Base-by-base conservation (phyloP, 2,888 invertebrate genomes). In the Lycocerus yunnanus region DNA sequence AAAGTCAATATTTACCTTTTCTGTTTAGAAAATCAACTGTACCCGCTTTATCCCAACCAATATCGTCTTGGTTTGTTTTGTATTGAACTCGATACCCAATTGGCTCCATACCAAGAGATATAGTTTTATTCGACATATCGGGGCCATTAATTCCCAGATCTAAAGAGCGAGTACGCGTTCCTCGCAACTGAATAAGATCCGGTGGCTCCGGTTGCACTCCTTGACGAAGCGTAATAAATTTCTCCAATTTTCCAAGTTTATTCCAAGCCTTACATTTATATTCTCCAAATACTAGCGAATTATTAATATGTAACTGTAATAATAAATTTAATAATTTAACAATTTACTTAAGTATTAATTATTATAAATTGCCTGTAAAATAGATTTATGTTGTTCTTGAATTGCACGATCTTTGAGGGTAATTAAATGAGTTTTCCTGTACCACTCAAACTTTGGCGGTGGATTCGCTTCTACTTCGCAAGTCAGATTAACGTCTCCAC, bases 391-490 rank as follows among this genome's bases (percentile, higher is more conserved):
- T 2, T 69, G 63, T 27, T 76, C 76, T 15, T 74, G 65, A 68
- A 73, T 71, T 1, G 69, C 58, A 15, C 75, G 66, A 60, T 76
- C 76, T 77, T 79, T 74, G 73, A 76, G 10, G 74, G 76, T 65
- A 68, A 77, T 68, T 79, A 80, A 76, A 83, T 82, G 72, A 71
- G 84, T 83, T 71, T 84, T 81, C 89, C 89, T 5, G 89, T 89
- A 76, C 88, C 87, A 69, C 89, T 90, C 81, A 80, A 86, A 85
- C 74, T 78, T 88, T 85, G 82, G 89, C 84, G 81, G 88, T 86
- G 85, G 92, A 78, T 92, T 89, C 65, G 91, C 89, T 79, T 93
- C 92, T 93, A 96, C 96, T 86, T 97, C 97, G 71, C 96, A 92
- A 13, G 89, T 89, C 74, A 92, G 86, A 83, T 90, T 90, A 2